Evolutionary conservation across 2,797 vertebrate species (phyloP).

Genomic region (Lacerta agilis): DNA sequence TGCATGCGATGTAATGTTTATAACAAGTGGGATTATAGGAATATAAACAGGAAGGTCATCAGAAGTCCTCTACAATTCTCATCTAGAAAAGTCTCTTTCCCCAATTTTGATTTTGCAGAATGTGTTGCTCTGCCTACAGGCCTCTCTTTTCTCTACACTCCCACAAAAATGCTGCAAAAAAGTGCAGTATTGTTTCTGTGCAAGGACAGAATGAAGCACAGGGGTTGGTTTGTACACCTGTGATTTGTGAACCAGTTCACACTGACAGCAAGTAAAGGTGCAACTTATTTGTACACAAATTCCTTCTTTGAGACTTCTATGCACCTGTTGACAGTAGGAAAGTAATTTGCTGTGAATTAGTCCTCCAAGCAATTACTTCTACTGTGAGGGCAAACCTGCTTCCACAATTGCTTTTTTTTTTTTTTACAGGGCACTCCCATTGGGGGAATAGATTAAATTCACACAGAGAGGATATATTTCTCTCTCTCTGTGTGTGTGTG

Average conservation of each 20-base stretch:
- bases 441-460: not conserved
- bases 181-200: conserved; percentile 31
- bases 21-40: conserved; percentile 53
- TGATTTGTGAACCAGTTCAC: conserved; percentile 41
- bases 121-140: conserved; percentile 6
- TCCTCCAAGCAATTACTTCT: not conserved
- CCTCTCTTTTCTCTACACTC: conserved; percentile 14
- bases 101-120: conserved; percentile 38
- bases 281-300: no score
- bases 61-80: not conserved
- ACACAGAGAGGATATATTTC: not conserved
- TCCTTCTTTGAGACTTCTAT: no score
- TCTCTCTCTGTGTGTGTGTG: not conserved
- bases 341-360: not conserved
- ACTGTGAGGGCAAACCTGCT: not conserved
- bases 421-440: not conserved
- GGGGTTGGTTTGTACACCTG: conserved; percentile 25
- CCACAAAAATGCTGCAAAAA: conserved; percentile 49
- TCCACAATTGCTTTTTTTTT: not conserved
- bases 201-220: conserved; percentile 54
- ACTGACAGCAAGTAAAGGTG: conserved; percentile 10
- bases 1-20: conserved; percentile 32
- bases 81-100: conserved; percentile 2
- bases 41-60: conserved; percentile 15
- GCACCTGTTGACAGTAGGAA: not conserved